Conservation (phyloP, 2,888 invertebrate species). For the Fragum whitleyi region DNA sequence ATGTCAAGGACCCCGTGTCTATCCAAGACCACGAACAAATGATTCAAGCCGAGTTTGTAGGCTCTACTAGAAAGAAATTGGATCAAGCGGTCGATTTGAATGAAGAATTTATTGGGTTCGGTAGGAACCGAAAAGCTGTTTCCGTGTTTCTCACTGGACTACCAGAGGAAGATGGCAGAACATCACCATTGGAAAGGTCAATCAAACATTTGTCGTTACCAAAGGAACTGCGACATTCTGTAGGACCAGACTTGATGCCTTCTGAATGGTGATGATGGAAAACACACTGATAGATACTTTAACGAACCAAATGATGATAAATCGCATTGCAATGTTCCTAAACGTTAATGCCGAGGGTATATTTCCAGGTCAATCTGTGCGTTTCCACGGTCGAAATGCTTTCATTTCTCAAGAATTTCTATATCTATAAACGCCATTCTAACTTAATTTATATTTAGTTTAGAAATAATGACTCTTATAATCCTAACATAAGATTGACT, state of each 20-base stretch:
- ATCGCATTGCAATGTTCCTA: too few relatives aligned
- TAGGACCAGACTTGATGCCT: constrained; percentile 18
- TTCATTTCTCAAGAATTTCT: too few relatives aligned
- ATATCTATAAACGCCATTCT: too few relatives aligned
- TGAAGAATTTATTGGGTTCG: constrained; percentile 33
- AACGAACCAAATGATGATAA: too few relatives aligned
- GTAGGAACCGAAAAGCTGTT: constrained; percentile 13
- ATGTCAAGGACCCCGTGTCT: constrained; percentile 41
- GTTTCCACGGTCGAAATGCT: too few relatives aligned
- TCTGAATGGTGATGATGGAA: constrained; percentile 32
- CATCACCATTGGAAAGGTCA: constrained; percentile 23
- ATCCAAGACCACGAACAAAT: constrained; percentile 2
- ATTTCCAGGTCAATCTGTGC: too few relatives aligned
- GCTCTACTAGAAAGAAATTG: constrained; percentile 6
- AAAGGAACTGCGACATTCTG: not conserved
- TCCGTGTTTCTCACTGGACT: constrained; percentile 37
- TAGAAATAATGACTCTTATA: too few relatives aligned
- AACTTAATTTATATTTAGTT: too few relatives aligned
- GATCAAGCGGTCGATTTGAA: constrained; percentile 42
- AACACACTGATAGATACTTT: too few relatives aligned
- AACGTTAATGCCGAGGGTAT: too few relatives aligned
- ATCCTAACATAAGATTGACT: too few relatives aligned
- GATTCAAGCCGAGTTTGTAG: constrained; percentile 45
- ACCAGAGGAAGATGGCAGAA: constrained; percentile 17
- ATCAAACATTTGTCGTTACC: constrained; percentile 13